Evolutionary conservation across 2,113 vertebrate species (phyloP), one percentile per base, ranked within the genome.

Genomic region (Panurus biarmicus): DNA sequence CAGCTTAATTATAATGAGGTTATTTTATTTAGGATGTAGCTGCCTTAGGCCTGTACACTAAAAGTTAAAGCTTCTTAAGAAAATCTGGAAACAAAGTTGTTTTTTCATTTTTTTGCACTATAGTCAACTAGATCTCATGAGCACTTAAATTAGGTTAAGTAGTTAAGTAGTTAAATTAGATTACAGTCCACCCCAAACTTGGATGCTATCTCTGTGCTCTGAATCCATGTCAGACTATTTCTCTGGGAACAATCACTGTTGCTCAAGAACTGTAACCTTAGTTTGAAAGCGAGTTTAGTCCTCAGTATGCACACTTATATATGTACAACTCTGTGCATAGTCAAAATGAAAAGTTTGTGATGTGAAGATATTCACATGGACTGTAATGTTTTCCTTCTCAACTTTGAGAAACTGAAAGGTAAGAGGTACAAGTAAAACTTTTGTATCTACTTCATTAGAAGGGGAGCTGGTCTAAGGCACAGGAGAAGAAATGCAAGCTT

Each of bases 111-210:
- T 94, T 93, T 82, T 94, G 62, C 51, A 77, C 23, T 60, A 51
- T 22, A 91, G 38, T 80, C 21, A 72, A 54, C 67, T 88, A 54
- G 35, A 62, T 62, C 67, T 94, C 82, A 80, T 1, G 12, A 92
- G 65, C 60, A 95, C 42, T 65, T 95, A 85, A 94, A 96, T 94
- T 94, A 91, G 74, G 31, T 93, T 89, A 95, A 93, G 74, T n/a
- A 85, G n/a, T 93, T 89, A 95, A 93, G 85, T 25, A 82, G 42
- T 87, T 77, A 83, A 93, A 96, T 96, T 85, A 80, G 90, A 90
- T 93, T 91, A 94, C 48, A 66, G 67, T 88, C 56, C 75, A 88
- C 21, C 6, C 44, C 53, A 80, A 53, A 77, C 60, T 94, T 94
- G 92, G 88, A 96, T n/a, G 48, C 35, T 77, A 84, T 58, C 73